Conservation (phyloP, 1,140 invertebrate species). For the Plectus sambesii region DNA sequence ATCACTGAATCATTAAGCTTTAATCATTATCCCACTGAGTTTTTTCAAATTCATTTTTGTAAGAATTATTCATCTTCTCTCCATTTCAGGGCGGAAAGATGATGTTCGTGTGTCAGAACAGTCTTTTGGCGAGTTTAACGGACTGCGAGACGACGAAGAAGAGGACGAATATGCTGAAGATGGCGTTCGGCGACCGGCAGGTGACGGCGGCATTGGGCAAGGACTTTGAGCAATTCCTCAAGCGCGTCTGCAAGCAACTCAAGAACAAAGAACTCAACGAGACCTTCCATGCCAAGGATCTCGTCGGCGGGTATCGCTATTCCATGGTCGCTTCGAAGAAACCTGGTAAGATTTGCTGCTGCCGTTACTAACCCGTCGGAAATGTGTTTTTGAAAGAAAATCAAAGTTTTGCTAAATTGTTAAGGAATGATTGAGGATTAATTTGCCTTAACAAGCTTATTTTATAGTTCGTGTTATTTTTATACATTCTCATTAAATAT, state of each 20-base stretch:
- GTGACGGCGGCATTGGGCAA: conserved; percentile 27
- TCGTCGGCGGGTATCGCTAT: conserved; percentile 32
- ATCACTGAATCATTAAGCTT: too few species aligned
- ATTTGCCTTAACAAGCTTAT: too few species aligned
- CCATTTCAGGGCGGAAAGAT: conserved; percentile 41
- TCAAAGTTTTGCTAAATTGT: too few species aligned
- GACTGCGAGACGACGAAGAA: conserved; percentile 28
- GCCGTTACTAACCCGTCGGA: too few species aligned
- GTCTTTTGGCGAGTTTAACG: conserved; percentile 29
- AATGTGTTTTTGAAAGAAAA: too few species aligned
- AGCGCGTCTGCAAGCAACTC: conserved; percentile 31
- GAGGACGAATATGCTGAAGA: conserved; percentile 24
- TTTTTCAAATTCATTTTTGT: too few species aligned
- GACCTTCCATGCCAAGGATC: conserved; percentile 34
- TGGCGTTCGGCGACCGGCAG: conserved; percentile 32
- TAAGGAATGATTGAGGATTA: too few species aligned
- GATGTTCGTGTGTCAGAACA: conserved; percentile 39
- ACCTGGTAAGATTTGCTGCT: conserved; percentile 16
- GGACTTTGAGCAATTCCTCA: conserved; percentile 37
- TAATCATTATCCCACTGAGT: too few species aligned
- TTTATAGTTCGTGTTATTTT: too few species aligned
- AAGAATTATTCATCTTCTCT: too few species aligned
- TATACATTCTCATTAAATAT: too few species aligned
- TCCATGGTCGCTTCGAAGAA: conserved; percentile 37
- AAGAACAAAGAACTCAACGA: conserved; percentile 33